Evolutionary conservation across 1,140 invertebrate genomes (phyloP).

Genomic region (Scaptomyza hsui): DNA sequence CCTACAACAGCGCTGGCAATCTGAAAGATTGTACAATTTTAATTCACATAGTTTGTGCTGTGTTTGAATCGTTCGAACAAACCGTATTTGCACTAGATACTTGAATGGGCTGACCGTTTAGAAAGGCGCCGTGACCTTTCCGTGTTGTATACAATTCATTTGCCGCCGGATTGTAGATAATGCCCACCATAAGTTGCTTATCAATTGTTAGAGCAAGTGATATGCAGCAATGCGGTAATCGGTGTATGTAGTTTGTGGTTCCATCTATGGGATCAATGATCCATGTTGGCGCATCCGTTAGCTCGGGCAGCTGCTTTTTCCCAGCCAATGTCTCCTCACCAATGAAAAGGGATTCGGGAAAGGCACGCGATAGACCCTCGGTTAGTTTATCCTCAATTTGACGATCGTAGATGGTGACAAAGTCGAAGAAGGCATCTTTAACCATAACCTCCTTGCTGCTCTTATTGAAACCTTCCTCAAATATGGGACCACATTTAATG

Average conservation of each 20-base stretch:
- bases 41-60: neutral
- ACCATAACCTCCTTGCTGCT: constrained; percentile 85
- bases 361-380: constrained; percentile 85
- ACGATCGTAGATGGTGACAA: constrained; percentile 91
- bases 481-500: constrained; percentile 67
- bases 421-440: constrained; percentile 88
- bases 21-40: constrained; percentile 21
- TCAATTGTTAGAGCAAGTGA: constrained; percentile 88
- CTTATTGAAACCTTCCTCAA: constrained; percentile 85
- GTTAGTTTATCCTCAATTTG: constrained; percentile 88
- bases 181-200: constrained; percentile 87
- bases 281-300: constrained; percentile 94
- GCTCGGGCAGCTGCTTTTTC: constrained; percentile 85
- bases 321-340: constrained; percentile 91
- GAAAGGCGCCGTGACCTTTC: constrained; percentile 89
- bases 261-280: constrained; percentile 93
- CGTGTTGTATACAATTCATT: constrained; percentile 90
- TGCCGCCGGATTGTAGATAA: constrained; percentile 91
- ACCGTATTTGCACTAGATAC: constrained; percentile 68
- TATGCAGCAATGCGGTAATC: constrained; percentile 87
- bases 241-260: constrained; percentile 90
- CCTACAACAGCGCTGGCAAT: constrained; percentile 50
- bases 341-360: constrained; percentile 91
- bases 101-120: constrained; percentile 88
- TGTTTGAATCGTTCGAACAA: constrained; percentile 4